Conservation (phyloP, 2,113 vertebrate species). For the Stercorarius parasiticus region DNA sequence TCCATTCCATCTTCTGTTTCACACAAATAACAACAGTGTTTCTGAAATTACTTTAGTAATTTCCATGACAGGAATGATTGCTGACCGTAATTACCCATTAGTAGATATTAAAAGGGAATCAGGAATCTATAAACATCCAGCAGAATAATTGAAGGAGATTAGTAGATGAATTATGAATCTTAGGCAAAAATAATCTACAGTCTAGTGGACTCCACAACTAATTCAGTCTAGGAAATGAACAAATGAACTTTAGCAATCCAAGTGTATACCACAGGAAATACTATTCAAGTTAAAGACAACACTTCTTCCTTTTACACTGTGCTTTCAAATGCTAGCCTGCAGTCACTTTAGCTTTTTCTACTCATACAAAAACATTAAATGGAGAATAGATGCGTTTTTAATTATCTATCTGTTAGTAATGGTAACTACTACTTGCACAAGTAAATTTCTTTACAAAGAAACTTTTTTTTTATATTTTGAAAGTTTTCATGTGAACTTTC, state of each 20-base stretch:
- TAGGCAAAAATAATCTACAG: slow-evolving; percentile 15
- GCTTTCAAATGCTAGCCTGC: not conserved
- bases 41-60: slow-evolving; percentile 16
- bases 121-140: slow-evolving; percentile 5
- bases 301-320: not conserved
- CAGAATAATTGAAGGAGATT: slow-evolving; percentile 27
- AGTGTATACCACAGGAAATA: not conserved
- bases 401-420: not conserved
- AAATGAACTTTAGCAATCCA: not conserved
- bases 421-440: not conserved
- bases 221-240: slow-evolving; percentile 6
- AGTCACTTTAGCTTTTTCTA: not conserved
- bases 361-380: not conserved
- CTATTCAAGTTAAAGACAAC: not conserved
- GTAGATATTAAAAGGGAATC: slow-evolving; percentile 23
- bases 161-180: not conserved
- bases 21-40: not conserved
- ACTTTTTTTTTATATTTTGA: not conserved
- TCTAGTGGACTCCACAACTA: not conserved
- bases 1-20: not conserved
- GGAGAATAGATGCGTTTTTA: not conserved
- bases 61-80: not conserved
- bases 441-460: not conserved
- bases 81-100: slow-evolving; percentile 35
- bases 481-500: not conserved